Base-by-base conservation (phyloP, 2,113 vertebrate species). In the Xiphophorus hellerii region DNA sequence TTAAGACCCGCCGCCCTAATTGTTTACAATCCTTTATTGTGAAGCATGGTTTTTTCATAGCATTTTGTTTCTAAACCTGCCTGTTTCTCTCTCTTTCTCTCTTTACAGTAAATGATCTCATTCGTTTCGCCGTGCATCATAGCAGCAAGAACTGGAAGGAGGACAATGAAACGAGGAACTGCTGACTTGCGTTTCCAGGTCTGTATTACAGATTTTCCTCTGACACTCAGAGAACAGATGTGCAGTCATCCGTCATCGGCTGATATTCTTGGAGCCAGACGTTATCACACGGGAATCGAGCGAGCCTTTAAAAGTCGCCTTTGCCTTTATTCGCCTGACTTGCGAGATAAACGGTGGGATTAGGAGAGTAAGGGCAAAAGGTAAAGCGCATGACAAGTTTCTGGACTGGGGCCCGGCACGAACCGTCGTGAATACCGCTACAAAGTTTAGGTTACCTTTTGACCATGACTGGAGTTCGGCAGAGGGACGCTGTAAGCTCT, bases 291-390 rank as follows among this genome's bases (percentile, higher is more conserved):
- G 29, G 58, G 25, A 27, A 3, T 60, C 2, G 0, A 31, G 48
- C 20, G 11, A 65, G 35, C 63, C 70, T 58, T 33, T 71, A 33
- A 71, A 61, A 25, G 48, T 39, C 51, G 29, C 22, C 42, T 71
- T 0, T 17, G 35, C 22, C 42, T 71, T 0, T n/a, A 35, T 60
- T 71, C 44, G 51, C 11, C 20, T 28, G 31, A 37, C 14, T 71
- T 22, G 33, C 27, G 5, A 29, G 27, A 51, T 54, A n/a, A 54
- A 33, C 31, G 13, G 10, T 37, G 8, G 31, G 69, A 37, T 58
- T 58, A 33, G 12, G 48, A 33, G 48, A 15, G 48, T 33, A 3
- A 9, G 66, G 66, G 66, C 27, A 68, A 48, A 68, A 48, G 65
- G 20, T 39, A 27, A 42, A 66, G 9, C 11, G n/a, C 35, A 39